These are phyloP conservation scores for Falco naumanni DNA, from an alignment of 2,797 vertebrate genomes.

Conservation along the genomic window DNA sequence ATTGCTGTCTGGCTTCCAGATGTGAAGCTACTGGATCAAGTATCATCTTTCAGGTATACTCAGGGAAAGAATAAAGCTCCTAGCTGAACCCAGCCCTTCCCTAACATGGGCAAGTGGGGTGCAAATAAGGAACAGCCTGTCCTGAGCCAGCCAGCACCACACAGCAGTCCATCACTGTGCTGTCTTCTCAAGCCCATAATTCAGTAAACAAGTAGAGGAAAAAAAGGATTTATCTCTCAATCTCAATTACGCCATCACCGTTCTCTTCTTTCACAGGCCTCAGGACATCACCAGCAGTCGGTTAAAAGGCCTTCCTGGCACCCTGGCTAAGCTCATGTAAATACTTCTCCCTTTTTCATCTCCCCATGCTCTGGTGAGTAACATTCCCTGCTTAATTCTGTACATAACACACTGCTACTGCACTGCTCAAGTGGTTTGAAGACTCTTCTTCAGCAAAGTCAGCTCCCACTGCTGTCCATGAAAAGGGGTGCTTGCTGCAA, in stretches of 20 bases:
- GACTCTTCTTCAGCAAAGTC: not conserved
- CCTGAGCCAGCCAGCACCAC: not conserved
- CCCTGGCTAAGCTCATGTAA: slow-evolving; percentile 47
- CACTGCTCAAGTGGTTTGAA: not conserved
- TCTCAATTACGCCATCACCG: not conserved
- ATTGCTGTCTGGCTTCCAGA: not conserved
- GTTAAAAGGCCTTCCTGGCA: slow-evolving; percentile 25
- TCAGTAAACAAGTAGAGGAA: not conserved
- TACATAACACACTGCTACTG: not conserved
- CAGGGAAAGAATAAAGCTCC: not conserved
- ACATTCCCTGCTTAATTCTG: not conserved
- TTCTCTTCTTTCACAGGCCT: slow-evolving; percentile 7
- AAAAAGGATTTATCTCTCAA: not conserved
- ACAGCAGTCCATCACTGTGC: not conserved
- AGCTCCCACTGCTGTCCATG: not conserved
- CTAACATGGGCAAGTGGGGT: not conserved
- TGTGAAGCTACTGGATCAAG: not conserved
- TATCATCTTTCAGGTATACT: not conserved
- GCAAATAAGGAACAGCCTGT: not conserved
- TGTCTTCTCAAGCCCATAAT: not conserved
- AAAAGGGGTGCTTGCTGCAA: not conserved
- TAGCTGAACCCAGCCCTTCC: not conserved
- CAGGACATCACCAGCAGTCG: not conserved
- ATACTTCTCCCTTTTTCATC: not conserved
- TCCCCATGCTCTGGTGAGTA: not conserved